Conservation (phyloP, 2,797 vertebrate genomes). For the Geotrypetes seraphini region DNA sequence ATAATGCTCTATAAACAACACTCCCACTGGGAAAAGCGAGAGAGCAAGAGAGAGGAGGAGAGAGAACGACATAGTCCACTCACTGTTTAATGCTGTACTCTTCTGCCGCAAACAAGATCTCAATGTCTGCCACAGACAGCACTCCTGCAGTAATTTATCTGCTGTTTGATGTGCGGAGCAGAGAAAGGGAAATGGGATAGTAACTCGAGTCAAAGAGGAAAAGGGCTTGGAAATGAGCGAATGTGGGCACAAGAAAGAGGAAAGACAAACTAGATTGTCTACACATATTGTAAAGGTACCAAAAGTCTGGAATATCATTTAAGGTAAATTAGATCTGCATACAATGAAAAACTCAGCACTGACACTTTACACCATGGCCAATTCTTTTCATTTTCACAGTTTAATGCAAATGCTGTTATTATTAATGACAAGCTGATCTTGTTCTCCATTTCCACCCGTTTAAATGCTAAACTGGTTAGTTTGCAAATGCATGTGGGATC, state of each 20-base stretch:
- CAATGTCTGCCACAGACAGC: conserved; percentile 53
- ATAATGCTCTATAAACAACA: conserved; percentile 99
- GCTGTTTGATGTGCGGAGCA: conserved; percentile 62
- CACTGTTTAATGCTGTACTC: conserved; percentile 62
- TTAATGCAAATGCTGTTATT: conserved; percentile 22
- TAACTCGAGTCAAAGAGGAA: conserved; percentile 47
- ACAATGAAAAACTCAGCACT: conserved; percentile 26
- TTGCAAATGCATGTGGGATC: conserved; percentile 24
- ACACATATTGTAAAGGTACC: conserved; percentile 41
- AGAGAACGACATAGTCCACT: conserved; percentile 40
- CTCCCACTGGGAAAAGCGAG: conserved; percentile 74
- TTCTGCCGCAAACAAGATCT: conserved; percentile 58
- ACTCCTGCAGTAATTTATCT: conserved; percentile 58
- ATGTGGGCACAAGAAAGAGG: conserved; percentile 39
- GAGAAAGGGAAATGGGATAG: conserved; percentile 46
- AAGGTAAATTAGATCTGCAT: conserved; percentile 20
- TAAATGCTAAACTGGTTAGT: conserved; percentile 15
- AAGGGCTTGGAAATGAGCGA: conserved; percentile 47
- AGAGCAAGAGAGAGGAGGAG: conserved; percentile 21
- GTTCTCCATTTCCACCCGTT: conserved; percentile 15
- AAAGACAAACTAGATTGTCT: conserved; percentile 34
- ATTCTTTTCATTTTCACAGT: conserved; percentile 15
- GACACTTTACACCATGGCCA: conserved; percentile 23
- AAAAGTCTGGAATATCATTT: conserved; percentile 33
- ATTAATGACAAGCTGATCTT: conserved; percentile 17